Percentiles rank a stretch among this genome's conserved stretches.
These are phyloP conservation scores for Calyptommatus sinebrachiatus DNA, from an alignment of 2,113 vertebrate species.

Conservation along the genomic window DNA sequence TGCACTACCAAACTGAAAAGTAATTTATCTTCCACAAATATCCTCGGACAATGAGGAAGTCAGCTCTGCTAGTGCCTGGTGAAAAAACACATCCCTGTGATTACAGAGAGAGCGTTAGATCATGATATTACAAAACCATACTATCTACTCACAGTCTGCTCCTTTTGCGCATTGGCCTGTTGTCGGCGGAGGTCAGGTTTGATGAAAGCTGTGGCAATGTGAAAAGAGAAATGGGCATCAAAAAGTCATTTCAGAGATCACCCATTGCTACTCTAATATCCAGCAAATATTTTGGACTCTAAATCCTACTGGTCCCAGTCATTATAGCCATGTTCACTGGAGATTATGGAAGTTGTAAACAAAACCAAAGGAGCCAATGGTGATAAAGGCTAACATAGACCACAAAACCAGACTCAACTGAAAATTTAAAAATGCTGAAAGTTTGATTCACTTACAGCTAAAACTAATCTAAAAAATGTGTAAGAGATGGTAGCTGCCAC, in stretches of 20 bases:
- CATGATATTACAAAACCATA: neutral
- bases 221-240: constrained; percentile 36
- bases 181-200: constrained; percentile 89
- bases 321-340: too few relatives aligned
- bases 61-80: neutral
- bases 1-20: neutral
- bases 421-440: too few relatives aligned
- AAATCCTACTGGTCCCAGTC: too few relatives aligned
- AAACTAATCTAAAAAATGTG: too few relatives aligned
- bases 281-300: too few relatives aligned
- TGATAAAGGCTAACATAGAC: neutral
- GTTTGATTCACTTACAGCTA: too few relatives aligned
- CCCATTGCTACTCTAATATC: too few relatives aligned
- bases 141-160: constrained; percentile 75
- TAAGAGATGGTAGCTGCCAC: too few relatives aligned
- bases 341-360: too few relatives aligned
- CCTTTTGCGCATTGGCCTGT: constrained; percentile 74
- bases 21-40: neutral
- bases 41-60: fast-evolving
- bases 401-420: constrained; percentile 6
- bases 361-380: too few relatives aligned
- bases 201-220: constrained; percentile 79
- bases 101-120: constrained; percentile 7
- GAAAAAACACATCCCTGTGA: neutral
- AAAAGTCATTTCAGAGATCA: neutral